Percentiles rank a stretch among this genome's conserved stretches.
Conservation (phyloP, 2,113 vertebrate genomes). For the Xenopus borealis region DNA sequence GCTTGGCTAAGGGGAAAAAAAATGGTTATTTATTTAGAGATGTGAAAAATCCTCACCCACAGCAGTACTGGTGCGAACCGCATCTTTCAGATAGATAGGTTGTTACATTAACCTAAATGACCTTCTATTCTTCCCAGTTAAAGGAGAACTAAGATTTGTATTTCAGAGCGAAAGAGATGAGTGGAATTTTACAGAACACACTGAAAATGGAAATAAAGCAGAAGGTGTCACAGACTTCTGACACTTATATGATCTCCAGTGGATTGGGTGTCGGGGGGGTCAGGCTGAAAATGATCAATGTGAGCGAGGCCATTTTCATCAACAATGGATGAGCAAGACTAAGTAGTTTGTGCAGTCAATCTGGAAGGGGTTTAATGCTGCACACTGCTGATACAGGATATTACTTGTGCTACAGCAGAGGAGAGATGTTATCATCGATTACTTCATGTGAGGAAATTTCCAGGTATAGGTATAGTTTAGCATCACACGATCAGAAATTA, state of each 20-base stretch:
- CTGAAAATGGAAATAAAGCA: constrained; percentile 4
- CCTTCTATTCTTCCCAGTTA: constrained; percentile 31
- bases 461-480: too few species aligned
- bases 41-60: constrained; percentile 36
- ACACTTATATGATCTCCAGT: background rate
- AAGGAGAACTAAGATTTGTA: constrained; percentile 23
- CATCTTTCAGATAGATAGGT: constrained; percentile 31
- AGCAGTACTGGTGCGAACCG: constrained; percentile 27
- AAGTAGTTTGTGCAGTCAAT: constrained; percentile 19
- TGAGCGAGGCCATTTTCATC: constrained; percentile 7
- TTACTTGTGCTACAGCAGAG: background rate
- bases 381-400: constrained; percentile 2
- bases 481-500: too few species aligned
- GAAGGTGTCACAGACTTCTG: constrained; percentile 11
- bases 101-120: constrained; percentile 39
- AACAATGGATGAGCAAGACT: constrained; percentile 15
- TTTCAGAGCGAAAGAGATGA: constrained; percentile 12
- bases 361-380: constrained; percentile 5
- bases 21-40: constrained; percentile 42
- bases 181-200: constrained; percentile 15
- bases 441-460: too few species aligned
- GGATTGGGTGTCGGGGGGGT: background rate
- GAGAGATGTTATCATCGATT: too few species aligned
- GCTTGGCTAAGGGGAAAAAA: constrained; percentile 36
- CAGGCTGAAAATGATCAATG: constrained; percentile 35